Conservation (phyloP, 2,888 invertebrate species). For the Rhyacophila evoluta region DNA sequence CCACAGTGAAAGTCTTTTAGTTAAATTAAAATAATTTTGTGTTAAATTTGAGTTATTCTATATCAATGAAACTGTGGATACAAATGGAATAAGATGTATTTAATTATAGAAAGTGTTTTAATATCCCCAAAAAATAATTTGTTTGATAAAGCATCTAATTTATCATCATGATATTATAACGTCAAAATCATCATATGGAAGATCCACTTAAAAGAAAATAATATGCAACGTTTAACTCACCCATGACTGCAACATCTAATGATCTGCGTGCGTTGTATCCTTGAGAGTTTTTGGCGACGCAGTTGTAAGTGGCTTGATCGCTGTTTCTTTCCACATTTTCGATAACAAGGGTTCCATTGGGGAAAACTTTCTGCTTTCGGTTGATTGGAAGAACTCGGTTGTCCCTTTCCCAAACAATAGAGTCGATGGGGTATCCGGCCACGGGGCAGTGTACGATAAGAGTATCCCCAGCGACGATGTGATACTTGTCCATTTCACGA, state of each 20-base stretch:
- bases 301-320: constrained; percentile 95
- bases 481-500: constrained; percentile 91
- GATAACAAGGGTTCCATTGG: constrained; percentile 93
- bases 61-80: too few relatives aligned
- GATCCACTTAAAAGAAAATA: too few relatives aligned
- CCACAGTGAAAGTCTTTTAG: too few relatives aligned
- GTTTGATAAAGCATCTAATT: too few relatives aligned
- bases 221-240: constrained; percentile 74
- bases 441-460: constrained; percentile 93
- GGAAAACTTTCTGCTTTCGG: constrained; percentile 93
- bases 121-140: too few relatives aligned
- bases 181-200: too few relatives aligned
- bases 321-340: constrained; percentile 92
- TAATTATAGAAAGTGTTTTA: too few relatives aligned
- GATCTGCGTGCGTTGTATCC: constrained; percentile 90
- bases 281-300: constrained; percentile 92
- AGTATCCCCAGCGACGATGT: constrained; percentile 92
- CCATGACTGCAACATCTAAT: constrained; percentile 95
- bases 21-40: too few relatives aligned
- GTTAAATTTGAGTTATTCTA: too few relatives aligned
- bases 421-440: constrained; percentile 94
- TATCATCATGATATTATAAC: too few relatives aligned
- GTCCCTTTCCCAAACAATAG: constrained; percentile 96
- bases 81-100: too few relatives aligned
- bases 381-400: constrained; percentile 91